These are phyloP conservation scores for Peromyscus attwateri DNA, from an alignment of 2,797 vertebrate species.

Conservation along the genomic window DNA sequence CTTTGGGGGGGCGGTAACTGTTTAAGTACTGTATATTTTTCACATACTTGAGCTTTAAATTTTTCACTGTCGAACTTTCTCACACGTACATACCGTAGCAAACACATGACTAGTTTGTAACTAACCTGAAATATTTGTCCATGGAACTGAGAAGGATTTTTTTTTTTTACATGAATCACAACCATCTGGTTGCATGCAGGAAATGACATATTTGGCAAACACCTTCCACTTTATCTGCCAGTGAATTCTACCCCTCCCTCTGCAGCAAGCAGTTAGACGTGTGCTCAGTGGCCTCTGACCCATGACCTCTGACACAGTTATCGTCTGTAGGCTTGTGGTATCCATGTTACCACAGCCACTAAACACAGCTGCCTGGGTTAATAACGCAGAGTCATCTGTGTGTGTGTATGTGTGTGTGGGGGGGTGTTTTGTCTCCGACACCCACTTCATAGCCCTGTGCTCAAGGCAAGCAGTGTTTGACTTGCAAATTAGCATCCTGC, in stretches of 20 bases:
- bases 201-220: slow-evolving; percentile 79
- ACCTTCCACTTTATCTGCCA: slow-evolving; percentile 38
- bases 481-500: background rate
- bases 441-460: background rate
- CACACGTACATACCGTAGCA: background rate
- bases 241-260: background rate
- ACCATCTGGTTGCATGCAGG: slow-evolving; percentile 76
- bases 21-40: background rate
- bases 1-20: background rate
- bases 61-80: background rate
- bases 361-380: slow-evolving; percentile 50
- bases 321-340: background rate
- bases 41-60: background rate
- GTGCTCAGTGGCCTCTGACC: slow-evolving; percentile 74
- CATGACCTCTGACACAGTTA: background rate
- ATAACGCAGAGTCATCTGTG: background rate
- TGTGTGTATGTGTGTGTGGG: background rate
- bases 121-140: slow-evolving; percentile 65
- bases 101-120: slow-evolving; percentile 54
- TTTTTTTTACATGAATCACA: slow-evolving; percentile 75
- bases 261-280: slow-evolving; percentile 66
- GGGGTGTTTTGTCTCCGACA: background rate
- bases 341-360: accelerated
- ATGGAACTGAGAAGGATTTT: slow-evolving; percentile 53
- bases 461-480: background rate